A percentile compares a stretch with the other conserved stretches of the same genome.
Evolutionary conservation across 1,140 invertebrate species (phyloP).

Genomic region (Atta cephalotes): DNA sequence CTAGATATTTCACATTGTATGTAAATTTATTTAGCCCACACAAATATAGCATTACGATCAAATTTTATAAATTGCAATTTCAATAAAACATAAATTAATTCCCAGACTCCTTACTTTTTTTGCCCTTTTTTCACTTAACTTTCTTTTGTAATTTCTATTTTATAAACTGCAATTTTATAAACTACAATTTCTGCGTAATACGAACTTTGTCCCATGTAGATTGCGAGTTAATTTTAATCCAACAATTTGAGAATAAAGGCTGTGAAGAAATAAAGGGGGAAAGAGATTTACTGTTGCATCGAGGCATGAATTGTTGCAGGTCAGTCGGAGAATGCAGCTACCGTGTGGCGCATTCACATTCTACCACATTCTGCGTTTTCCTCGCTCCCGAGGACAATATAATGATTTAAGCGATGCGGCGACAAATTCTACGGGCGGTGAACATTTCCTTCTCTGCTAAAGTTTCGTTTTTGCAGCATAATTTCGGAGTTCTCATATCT

Average conservation of each 20-base stretch:
- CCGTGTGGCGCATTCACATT: slow-evolving; percentile 25
- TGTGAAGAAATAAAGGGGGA: background rate
- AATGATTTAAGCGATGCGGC: slow-evolving; percentile 7
- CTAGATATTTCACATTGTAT: background rate
- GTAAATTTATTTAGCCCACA: background rate
- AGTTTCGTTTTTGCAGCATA: slow-evolving; percentile 11
- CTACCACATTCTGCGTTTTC: background rate
- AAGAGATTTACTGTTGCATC: background rate
- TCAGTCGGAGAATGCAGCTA: background rate
- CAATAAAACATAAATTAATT: too few relatives aligned
- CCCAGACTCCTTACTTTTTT: too few relatives aligned
- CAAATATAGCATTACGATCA: background rate
- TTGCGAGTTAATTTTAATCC: slow-evolving; percentile 25
- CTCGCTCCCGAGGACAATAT: slow-evolving; percentile 29
- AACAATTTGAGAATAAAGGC: slow-evolving; percentile 9
- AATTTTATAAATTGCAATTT: background rate
- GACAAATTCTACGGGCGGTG: background rate
- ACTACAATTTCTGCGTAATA: background rate
- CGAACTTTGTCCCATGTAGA: background rate
- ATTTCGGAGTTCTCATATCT: slow-evolving; percentile 2
- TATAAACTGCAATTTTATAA: background rate
- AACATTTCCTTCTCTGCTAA: background rate
- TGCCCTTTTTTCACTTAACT: too few relatives aligned
- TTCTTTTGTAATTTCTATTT: background rate
- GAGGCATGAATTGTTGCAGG: slow-evolving; percentile 15